Evolutionary conservation across 1,140 invertebrate species (phyloP).

Genomic region (Drosophila ironensis): DNA sequence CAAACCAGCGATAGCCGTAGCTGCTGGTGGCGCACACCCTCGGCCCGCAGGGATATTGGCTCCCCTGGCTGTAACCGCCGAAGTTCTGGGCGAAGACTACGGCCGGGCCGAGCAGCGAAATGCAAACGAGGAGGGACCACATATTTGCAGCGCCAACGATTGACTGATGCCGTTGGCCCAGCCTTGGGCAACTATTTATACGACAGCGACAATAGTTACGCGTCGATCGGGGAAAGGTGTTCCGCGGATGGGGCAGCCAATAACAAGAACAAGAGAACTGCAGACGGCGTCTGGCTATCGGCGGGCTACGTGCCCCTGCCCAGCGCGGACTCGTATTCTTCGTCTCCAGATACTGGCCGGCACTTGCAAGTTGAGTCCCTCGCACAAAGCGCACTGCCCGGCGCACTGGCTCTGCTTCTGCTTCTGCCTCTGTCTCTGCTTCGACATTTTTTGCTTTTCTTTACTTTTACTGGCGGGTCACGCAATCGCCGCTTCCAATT

Average conservation of each 20-base stretch:
- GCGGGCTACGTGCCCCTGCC: neutral
- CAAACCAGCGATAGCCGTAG: constrained; percentile 31
- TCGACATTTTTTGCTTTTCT: too few relatives aligned
- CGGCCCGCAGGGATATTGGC: constrained; percentile 7
- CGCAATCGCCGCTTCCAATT: too few relatives aligned
- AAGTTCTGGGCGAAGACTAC: constrained; percentile 13
- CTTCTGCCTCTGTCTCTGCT: too few relatives aligned
- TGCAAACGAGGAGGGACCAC: constrained; percentile 3
- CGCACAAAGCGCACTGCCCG: too few relatives aligned
- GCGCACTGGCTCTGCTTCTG: too few relatives aligned
- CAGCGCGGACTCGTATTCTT: too few relatives aligned
- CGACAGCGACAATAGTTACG: too few relatives aligned
- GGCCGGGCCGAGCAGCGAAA: constrained; percentile 2
- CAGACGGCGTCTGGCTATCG: constrained; percentile 32
- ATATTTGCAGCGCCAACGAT: constrained; percentile 7
- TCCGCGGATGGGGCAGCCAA: constrained; percentile 1
- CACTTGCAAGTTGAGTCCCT: too few relatives aligned
- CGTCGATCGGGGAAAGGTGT: too few relatives aligned
- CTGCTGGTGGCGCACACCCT: constrained; percentile 42
- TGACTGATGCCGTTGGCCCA: constrained; percentile 21
- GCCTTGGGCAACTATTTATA: constrained; percentile 33
- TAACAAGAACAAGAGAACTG: neutral
- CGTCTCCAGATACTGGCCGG: too few relatives aligned
- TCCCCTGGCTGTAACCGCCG: neutral
- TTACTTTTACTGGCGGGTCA: too few relatives aligned